Evolutionary conservation across 2,888 invertebrate species (phyloP).

Genomic region (Epicampocera succincta): DNA sequence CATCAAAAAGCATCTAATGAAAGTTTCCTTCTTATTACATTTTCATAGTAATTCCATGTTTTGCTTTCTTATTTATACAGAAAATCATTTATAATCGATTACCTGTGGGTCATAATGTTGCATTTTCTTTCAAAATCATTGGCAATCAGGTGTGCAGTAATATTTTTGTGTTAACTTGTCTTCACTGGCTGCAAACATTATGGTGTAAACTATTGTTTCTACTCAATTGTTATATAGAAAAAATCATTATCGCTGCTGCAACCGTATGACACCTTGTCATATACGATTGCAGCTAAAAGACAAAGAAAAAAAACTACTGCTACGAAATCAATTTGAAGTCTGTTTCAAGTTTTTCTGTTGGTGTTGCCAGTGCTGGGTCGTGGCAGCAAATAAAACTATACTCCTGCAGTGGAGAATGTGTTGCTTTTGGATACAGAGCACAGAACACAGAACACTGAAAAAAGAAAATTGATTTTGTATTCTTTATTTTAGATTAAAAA

Average conservation of each 20-base stretch:
- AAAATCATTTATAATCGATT: conserved; percentile 58
- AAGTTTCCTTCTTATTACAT: no score
- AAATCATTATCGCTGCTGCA: no score
- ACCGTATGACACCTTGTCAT: no score
- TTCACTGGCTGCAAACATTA: not conserved
- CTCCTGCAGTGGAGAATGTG: no score
- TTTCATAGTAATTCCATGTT: no score
- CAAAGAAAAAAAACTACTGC: no score
- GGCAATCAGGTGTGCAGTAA: conserved; percentile 64
- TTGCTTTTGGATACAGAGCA: not conserved
- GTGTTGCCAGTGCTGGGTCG: no score
- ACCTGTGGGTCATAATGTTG: conserved; percentile 37
- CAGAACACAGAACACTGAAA: not conserved
- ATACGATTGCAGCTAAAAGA: no score
- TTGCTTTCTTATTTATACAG: not conserved
- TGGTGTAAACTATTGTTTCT: no score
- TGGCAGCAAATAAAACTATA: no score
- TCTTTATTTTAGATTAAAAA: conserved; percentile 10
- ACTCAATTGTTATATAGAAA: not conserved
- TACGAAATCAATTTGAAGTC: no score
- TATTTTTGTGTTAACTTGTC: conserved; percentile 60
- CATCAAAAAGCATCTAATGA: not conserved
- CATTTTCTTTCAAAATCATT: conserved; percentile 55
- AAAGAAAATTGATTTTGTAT: conserved; percentile 2
- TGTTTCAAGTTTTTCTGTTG: no score